phyloP scores from a whole-genome alignment of 2,113 vertebrate species.

The Chloroceryle aenea region DNA sequence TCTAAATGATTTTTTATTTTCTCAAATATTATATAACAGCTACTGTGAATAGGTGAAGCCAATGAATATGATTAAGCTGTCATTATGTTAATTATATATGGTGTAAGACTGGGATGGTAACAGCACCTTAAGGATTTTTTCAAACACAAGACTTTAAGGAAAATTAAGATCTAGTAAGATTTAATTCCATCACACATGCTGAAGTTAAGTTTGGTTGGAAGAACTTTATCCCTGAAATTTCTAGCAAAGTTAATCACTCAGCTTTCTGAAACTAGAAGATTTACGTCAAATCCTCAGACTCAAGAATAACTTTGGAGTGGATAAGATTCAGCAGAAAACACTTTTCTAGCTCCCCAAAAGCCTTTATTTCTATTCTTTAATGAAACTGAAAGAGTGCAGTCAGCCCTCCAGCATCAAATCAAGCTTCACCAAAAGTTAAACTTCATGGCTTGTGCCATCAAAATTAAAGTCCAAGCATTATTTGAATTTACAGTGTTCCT shows the following conservation, averaged over 20 bases:
- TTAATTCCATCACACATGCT: background rate
- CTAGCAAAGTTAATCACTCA: slow-evolving; percentile 18
- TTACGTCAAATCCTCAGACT: slow-evolving; percentile 15
- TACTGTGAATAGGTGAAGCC: background rate
- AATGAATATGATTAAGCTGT: background rate
- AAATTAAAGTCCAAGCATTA: background rate
- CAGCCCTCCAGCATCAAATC: background rate
- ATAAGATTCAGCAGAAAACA: background rate
- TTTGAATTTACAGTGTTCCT: background rate
- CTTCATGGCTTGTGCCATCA: background rate
- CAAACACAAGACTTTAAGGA: background rate
- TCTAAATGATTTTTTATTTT: slow-evolving; percentile 9
- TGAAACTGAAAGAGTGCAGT: background rate
- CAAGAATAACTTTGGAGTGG: background rate
- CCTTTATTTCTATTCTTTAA: slow-evolving; percentile 4
- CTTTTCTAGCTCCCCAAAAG: background rate
- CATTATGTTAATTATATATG: background rate
- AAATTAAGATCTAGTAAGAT: background rate
- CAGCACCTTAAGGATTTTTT: background rate
- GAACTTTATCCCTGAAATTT: slow-evolving; percentile 29
- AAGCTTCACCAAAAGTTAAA: background rate
- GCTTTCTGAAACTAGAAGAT: slow-evolving; percentile 11
- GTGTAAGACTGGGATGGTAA: background rate
- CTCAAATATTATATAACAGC: background rate
- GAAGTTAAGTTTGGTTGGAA: background rate